phyloP scores from a whole-genome alignment of 2,113 vertebrate genomes.

The Galbula dea region DNA sequence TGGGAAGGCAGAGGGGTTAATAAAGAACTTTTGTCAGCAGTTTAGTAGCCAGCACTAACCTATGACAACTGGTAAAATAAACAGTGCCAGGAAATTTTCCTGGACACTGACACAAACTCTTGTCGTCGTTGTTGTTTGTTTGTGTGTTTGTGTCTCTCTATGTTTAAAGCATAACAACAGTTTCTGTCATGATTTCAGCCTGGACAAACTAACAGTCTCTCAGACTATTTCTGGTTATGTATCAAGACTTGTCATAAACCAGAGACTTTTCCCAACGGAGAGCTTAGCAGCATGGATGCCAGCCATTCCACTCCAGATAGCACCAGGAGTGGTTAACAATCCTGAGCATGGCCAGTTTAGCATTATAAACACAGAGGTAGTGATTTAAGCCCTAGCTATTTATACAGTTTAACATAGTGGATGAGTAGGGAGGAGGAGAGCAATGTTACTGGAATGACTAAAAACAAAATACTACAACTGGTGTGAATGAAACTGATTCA shows the following conservation, averaged over 20 bases:
- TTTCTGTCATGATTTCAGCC: neutral
- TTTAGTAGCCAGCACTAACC: too few relatives aligned
- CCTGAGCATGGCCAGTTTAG: neutral
- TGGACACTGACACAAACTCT: too few relatives aligned
- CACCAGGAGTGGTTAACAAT: neutral
- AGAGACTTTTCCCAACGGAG: neutral
- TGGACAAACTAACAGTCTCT: neutral
- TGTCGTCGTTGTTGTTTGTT: rapidly evolving
- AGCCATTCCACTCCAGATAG: neutral
- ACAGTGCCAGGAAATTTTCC: neutral
- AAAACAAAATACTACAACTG: neutral
- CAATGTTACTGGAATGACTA: neutral
- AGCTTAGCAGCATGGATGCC: neutral
- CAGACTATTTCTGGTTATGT: neutral
- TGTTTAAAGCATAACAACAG: neutral
- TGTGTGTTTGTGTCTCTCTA: too few relatives aligned
- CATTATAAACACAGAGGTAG: neutral
- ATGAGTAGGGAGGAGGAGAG: neutral
- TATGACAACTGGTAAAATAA: neutral
- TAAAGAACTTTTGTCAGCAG: too few relatives aligned
- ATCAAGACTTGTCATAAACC: neutral
- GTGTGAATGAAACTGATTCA: neutral
- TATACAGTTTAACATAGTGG: neutral
- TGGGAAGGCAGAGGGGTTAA: too few relatives aligned
- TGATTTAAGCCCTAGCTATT: neutral